Percentiles rank a stretch among this genome's conserved stretches.
Evolutionary conservation across 2,113 vertebrate species (phyloP).

Genomic region (Platichthys flesus): DNA sequence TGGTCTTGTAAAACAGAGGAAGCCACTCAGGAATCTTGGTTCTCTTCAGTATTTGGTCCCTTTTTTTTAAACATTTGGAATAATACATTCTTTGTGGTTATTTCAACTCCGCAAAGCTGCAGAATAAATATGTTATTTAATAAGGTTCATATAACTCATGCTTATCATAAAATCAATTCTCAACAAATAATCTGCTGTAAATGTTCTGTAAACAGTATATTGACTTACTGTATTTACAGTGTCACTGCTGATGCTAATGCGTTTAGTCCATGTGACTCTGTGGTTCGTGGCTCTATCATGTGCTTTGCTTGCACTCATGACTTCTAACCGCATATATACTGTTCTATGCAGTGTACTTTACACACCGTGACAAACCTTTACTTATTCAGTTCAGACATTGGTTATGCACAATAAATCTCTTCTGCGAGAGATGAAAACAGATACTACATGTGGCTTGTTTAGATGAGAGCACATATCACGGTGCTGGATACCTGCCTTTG

Average conservation of each 20-base stretch:
- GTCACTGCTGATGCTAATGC: neutral
- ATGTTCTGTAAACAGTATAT: conserved; percentile 10
- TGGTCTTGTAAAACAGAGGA: conserved; percentile 64
- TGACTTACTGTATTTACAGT: conserved; percentile 4
- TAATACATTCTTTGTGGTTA: neutral
- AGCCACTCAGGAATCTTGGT: conserved; percentile 7
- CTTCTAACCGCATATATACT: neutral
- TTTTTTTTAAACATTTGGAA: conserved; percentile 8
- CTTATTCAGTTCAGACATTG: conserved; percentile 26
- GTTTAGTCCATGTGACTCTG: conserved; percentile 11
- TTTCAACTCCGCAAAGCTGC: neutral
- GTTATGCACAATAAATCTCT: conserved; percentile 27
- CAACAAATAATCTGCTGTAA: neutral
- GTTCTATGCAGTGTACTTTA: neutral
- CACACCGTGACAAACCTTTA: neutral
- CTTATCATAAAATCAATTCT: neutral
- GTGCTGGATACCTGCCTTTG: neutral
- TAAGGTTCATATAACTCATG: neutral
- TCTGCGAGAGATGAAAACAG: neutral
- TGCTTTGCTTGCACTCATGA: conserved; percentile 20
- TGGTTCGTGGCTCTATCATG: conserved; percentile 16
- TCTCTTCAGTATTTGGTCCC: neutral
- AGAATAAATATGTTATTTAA: neutral
- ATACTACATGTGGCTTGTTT: conserved; percentile 10
- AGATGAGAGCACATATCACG: neutral